These are phyloP conservation scores for Lasioglossum oenotherae DNA, from an alignment of 2,888 invertebrate genomes.

Conservation along the genomic window DNA sequence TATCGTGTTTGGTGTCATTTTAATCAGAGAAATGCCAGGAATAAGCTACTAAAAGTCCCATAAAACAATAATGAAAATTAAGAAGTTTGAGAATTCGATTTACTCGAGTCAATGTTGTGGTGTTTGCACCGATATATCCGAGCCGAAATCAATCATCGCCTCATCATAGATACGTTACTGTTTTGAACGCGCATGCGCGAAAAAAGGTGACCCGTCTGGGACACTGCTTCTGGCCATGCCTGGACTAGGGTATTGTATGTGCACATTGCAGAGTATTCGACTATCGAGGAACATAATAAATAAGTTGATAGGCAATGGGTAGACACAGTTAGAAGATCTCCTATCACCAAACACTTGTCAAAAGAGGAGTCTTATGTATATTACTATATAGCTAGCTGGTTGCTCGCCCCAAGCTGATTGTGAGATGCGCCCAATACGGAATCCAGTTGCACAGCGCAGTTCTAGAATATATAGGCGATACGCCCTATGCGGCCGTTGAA, in stretches of 20 bases:
- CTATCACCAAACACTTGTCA: neutral
- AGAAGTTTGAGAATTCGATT: too few species aligned
- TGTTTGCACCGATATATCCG: too few species aligned
- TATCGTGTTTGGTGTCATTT: too few species aligned
- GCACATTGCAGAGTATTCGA: neutral
- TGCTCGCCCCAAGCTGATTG: neutral
- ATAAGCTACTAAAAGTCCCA: too few species aligned
- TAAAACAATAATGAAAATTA: too few species aligned
- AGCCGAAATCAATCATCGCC: too few species aligned
- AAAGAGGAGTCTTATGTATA: neutral
- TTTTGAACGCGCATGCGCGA: too few species aligned
- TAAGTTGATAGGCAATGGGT: neutral
- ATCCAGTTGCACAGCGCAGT: neutral
- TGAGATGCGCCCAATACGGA: neutral
- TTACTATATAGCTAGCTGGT: neutral
- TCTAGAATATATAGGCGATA: neutral
- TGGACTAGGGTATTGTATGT: neutral
- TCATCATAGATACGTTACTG: too few species aligned
- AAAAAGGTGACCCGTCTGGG: too few species aligned
- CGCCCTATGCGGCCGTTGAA: constrained; percentile 19
- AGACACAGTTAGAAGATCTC: neutral
- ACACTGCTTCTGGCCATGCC: too few species aligned
- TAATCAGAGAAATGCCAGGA: too few species aligned
- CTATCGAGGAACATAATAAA: neutral
- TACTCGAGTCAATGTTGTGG: too few species aligned